phyloP scores from a whole-genome alignment of 37 sponge, comb jelly and placozoan genomes.

The Agelas oroides region DNA sequence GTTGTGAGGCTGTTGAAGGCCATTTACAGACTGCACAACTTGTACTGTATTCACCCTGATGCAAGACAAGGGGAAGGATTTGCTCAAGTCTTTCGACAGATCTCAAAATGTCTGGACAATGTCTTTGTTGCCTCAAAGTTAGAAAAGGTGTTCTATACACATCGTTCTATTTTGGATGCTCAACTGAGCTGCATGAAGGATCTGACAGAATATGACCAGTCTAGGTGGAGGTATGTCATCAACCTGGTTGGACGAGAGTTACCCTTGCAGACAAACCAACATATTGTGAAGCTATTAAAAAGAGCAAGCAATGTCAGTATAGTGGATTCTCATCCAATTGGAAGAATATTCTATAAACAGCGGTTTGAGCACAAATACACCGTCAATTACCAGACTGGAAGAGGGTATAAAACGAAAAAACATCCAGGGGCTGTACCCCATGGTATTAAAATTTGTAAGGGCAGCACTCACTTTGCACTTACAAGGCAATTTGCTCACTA shows the following conservation, averaged over 20 bases:
- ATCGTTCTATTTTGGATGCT: neutral
- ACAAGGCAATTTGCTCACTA: slow-evolving; percentile 3
- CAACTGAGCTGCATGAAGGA: neutral
- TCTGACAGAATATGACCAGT: too few species aligned
- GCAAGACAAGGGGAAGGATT: slow-evolving; percentile 4
- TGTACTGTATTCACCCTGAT: slow-evolving; percentile 43
- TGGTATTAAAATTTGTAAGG: neutral
- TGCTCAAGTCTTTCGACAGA: neutral
- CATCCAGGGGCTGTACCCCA: neutral
- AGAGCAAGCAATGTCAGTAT: too few species aligned
- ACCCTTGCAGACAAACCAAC: slow-evolving; percentile 51
- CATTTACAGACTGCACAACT: slow-evolving; percentile 46
- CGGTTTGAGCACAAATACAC: neutral
- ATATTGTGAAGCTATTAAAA: slow-evolving; percentile 27
- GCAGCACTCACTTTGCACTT: neutral
- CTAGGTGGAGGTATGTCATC: slow-evolving; percentile 48
- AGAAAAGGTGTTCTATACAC: neutral
- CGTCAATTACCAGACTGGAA: neutral
- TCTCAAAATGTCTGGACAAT: slow-evolving; percentile 36
- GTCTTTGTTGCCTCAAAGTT: slow-evolving; percentile 12
- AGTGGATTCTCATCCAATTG: too few species aligned
- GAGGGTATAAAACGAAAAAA: neutral
- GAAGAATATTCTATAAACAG: neutral
- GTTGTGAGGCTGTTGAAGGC: slow-evolving; percentile 33
- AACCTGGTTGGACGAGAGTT: slow-evolving; percentile 53